Base-by-base conservation (phyloP, 2,113 vertebrate species). In the Rhipidura dahli region DNA sequence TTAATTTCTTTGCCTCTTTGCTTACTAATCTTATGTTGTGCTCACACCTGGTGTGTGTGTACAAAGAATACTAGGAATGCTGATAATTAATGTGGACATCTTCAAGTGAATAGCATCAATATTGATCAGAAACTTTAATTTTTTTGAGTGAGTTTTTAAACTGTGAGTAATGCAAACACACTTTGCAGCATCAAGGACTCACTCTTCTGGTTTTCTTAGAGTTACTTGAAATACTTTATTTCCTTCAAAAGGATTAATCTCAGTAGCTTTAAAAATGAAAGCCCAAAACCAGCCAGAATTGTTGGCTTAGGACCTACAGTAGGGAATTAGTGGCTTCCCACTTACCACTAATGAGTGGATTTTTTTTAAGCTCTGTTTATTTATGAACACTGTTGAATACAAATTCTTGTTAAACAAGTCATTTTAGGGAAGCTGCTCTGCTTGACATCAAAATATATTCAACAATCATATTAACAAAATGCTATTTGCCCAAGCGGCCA, bases 261-360 rank as follows among this genome's bases (percentile, higher is more conserved):
- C 96, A 93, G 95, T 96, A 92, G 92, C 92, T 95, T 96, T 93
- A 90, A 95, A 97, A 95, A 96, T 83, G 68, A 94, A 95, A 96
- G 71, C 83, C 86, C 89, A 87, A 92, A 96, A 96, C 94, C 92
- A 96, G 83, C 88, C 51, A 22, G 83, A 96, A 95, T 86, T 94
- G 85, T 83, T 95, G 90, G 93, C 93, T 96, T 93, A 97, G 83
- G 82, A 92, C 79, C 90, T 84, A 51, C 85, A 86, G 39, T 11
- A 96, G 86, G 90, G 92, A 96, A 96, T 97, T 97, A 93, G 91
- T 90, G 92, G 78, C 87, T 95, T 96, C 90, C 95, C 94, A 96
- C 87, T 95, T 94, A 94, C 75, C 85, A 75, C 92, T 96, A 96
- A 96, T 93, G 91, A 96, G 51, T 90, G 64, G 66, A 92, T 94